Evolutionary conservation across 2,113 vertebrate genomes (phyloP).

Genomic region (Scalopus aquaticus): DNA sequence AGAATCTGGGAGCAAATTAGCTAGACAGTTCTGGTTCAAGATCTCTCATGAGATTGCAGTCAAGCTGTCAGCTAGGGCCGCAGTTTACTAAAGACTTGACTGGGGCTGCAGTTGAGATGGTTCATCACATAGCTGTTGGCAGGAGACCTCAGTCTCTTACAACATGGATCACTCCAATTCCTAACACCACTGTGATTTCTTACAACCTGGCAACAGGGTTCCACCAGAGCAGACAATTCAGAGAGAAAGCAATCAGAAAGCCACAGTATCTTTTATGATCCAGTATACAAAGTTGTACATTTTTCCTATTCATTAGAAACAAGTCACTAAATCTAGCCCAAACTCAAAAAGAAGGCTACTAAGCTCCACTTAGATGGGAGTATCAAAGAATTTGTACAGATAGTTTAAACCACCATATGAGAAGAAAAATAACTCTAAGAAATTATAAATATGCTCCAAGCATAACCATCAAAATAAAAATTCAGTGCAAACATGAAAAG

Average conservation of each 20-base stretch:
- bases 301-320: background rate
- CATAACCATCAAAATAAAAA: constrained; percentile 23
- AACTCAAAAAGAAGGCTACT: background rate
- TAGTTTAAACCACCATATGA: background rate
- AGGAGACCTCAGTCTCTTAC: background rate
- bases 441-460: constrained; percentile 31
- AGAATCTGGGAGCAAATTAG: background rate
- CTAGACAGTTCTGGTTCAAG: background rate
- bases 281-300: background rate
- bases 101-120: background rate
- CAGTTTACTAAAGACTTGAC: constrained; percentile 9
- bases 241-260: constrained; percentile 32
- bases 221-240: background rate
- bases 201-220: background rate
- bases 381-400: constrained; percentile 18
- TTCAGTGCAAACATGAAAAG: background rate
- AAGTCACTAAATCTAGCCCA: background rate
- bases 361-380: background rate
- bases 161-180: background rate
- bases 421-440: background rate
- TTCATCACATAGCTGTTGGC: background rate
- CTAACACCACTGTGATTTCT: background rate
- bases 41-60: background rate
- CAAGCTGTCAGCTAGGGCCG: background rate
- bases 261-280: background rate